These are phyloP conservation scores for Muscidifurax raptorellus DNA, from an alignment of 1,140 invertebrate genomes.

Conservation along the genomic window DNA sequence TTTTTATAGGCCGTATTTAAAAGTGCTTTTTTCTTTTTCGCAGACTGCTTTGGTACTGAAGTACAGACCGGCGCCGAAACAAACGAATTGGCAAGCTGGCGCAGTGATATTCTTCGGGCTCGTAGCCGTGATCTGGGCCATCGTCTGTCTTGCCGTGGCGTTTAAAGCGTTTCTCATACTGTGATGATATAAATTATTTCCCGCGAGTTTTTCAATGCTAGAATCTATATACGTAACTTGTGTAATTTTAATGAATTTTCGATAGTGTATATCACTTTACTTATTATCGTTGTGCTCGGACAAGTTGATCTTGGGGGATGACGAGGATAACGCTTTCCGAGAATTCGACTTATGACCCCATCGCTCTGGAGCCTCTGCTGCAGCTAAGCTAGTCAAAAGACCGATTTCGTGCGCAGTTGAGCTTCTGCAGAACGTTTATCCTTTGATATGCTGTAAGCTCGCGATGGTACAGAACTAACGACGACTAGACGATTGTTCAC, in stretches of 20 bases:
- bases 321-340: too few relatives aligned
- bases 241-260: not conserved
- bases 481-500: too few relatives aligned
- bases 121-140: conserved; percentile 50
- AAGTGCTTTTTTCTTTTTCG: conserved; percentile 39
- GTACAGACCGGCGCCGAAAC: conserved; percentile 58
- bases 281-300: too few relatives aligned
- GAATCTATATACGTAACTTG: not conserved
- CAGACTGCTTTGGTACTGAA: conserved; percentile 59
- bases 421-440: too few relatives aligned
- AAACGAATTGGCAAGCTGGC: conserved; percentile 54
- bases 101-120: conserved; percentile 53
- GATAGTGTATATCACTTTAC: not conserved
- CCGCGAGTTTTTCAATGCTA: not conserved
- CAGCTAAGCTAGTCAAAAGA: too few relatives aligned
- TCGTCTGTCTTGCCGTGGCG: not conserved
- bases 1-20: not conserved
- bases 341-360: too few relatives aligned
- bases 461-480: too few relatives aligned
- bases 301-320: too few relatives aligned
- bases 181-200: conserved; percentile 31
- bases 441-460: too few relatives aligned
- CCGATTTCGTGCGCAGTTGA: too few relatives aligned
- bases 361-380: too few relatives aligned
- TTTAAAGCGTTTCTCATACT: conserved; percentile 55